phyloP scores from a whole-genome alignment of 2,113 vertebrate species.

The Centropus unirufus region DNA sequence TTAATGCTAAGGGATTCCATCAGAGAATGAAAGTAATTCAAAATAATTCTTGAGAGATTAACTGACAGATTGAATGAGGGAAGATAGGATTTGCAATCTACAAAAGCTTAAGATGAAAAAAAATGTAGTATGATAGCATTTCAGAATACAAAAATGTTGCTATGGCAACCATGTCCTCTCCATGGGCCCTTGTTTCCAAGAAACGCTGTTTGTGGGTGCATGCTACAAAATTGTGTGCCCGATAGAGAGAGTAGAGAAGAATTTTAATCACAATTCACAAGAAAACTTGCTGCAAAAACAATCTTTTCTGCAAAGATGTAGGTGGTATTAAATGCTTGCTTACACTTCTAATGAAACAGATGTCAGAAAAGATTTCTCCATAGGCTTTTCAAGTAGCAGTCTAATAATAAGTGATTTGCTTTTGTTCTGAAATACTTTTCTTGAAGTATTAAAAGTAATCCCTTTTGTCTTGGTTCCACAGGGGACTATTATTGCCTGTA shows the following conservation, averaged over 20 bases:
- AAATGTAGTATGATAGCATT: conserved; percentile 11
- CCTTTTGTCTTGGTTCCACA: neutral
- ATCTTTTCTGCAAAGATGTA: neutral
- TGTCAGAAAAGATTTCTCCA: neutral
- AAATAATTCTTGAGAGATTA: neutral
- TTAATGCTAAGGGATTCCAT: neutral
- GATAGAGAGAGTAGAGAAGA: neutral
- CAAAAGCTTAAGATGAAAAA: conserved; percentile 20
- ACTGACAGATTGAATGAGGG: conserved; percentile 38
- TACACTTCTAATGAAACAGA: conserved; percentile 13
- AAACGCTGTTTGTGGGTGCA: neutral
- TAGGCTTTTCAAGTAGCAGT: neutral
- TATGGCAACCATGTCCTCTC: conserved; percentile 34
- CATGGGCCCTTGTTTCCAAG: conserved; percentile 19
- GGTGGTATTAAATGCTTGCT: neutral
- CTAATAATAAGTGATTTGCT: neutral
- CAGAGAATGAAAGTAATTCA: conserved; percentile 24
- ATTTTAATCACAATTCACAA: conserved; percentile 1
- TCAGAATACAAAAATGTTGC: conserved; percentile 39
- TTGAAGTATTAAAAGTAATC: neutral
- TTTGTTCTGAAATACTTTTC: neutral
- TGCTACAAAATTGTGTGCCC: neutral
- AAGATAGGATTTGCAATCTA: conserved; percentile 26
- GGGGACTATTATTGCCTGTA: neutral
- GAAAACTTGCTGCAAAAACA: neutral